Base-by-base conservation (phyloP, 2,113 vertebrate species). In the Lepus timidus region DNA sequence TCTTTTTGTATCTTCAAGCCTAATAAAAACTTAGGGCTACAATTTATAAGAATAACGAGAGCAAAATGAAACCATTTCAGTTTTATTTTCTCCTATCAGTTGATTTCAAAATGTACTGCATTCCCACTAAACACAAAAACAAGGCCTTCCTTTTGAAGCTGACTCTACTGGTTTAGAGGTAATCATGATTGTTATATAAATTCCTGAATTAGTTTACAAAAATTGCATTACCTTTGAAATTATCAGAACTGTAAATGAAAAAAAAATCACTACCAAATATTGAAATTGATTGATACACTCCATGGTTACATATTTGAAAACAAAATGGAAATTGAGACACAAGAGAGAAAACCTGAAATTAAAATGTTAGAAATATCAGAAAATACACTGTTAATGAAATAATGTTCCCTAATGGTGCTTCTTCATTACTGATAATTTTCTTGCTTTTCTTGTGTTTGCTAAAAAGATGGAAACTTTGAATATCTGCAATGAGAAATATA, bases 371-470 rank as follows among this genome's bases (percentile, higher is more conserved):
- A 65, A 68, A 23, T 64, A 17, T 74, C 55, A 75, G 49, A 58
- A 74, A 39, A 52, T 74, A 71, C 19, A 64, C 19, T 90, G 33
- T 51, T 88, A 94, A 85, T 70, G 4, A 95, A 62, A 23, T 27
- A 73, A 39, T 58, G 20, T 65, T 78, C 25, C 9, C 17, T 65
- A 55, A 51, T 51, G 12, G 14, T 49, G 8, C 44, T 73, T 76
- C 52, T 70, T 51, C 27, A 39, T 82, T 82, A 92, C 75, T 20
- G 90, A 55, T 31, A 87, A 27, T 51, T 70, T 83, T 96, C 31
- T 23, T 85, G 39, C 78, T 84, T 93, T 81, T 55, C 20, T 88
- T 82, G 49, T 83, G 49, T 88, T 91, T 93, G 6, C 61, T 75
- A 55, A 90, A 64, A 68, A 23, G 67, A 23, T 65, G 87, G 31